phyloP scores from a whole-genome alignment of 2,113 vertebrate species.

The Silurus glanis region DNA sequence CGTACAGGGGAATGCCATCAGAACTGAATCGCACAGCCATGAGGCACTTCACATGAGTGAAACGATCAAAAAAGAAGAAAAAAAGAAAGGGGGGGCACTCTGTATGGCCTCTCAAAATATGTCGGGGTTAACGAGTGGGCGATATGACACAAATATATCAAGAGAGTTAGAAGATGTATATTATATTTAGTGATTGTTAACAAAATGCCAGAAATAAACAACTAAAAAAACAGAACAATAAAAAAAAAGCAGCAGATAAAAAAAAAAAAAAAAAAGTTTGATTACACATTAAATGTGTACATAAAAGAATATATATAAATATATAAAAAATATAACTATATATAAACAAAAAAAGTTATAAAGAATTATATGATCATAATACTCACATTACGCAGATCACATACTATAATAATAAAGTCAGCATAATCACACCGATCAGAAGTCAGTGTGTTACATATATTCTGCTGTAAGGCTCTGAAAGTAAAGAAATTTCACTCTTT shows the following conservation, averaged over 20 bases:
- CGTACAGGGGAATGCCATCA: slow-evolving; percentile 64
- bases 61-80: slow-evolving; percentile 4
- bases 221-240: background rate
- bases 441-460: background rate
- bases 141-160: background rate
- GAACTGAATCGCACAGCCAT: slow-evolving; percentile 66
- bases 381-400: background rate
- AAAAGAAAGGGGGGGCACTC: background rate
- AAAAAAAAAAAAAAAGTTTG: background rate
- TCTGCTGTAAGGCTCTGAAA: too few relatives aligned
- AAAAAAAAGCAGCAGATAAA: background rate
- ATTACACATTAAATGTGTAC: too few relatives aligned
- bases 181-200: background rate
- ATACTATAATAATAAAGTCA: too few relatives aligned
- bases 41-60: slow-evolving; percentile 54
- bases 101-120: background rate
- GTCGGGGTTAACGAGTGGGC: background rate
- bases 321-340: too few relatives aligned
- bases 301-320: background rate
- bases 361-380: background rate
- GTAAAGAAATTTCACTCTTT: background rate
- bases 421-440: too few relatives aligned
- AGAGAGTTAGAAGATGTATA: background rate
- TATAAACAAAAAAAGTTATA: too few relatives aligned
- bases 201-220: background rate